Conservation (phyloP, 2,113 vertebrate genomes). For the Trinectes maculatus region DNA sequence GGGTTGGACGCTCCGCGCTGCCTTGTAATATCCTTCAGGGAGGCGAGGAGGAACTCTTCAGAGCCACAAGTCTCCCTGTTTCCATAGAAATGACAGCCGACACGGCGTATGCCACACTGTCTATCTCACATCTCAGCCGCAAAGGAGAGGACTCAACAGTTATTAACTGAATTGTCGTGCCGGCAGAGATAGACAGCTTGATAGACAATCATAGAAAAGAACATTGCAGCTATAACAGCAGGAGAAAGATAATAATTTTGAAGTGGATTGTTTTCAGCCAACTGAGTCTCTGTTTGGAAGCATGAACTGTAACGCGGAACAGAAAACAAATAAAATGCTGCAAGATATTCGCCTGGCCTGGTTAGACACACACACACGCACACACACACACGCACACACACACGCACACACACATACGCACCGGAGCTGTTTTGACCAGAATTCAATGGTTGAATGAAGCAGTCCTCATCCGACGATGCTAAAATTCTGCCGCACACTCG, state of each 20-base stretch:
- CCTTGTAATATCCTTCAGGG: constrained; percentile 58
- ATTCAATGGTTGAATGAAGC: constrained; percentile 57
- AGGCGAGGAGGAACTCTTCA: constrained; percentile 47
- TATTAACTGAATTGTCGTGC: constrained; percentile 68
- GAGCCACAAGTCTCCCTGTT: constrained; percentile 53
- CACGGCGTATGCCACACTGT: constrained; percentile 55
- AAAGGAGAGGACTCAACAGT: constrained; percentile 59
- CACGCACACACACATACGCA: background rate
- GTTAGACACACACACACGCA: constrained; percentile 32
- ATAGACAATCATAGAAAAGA: constrained; percentile 70
- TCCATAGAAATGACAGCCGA: constrained; percentile 70
- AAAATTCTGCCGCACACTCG: constrained; percentile 41
- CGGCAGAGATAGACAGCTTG: constrained; percentile 65
- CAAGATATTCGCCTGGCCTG: constrained; percentile 47
- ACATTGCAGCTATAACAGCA: constrained; percentile 69
- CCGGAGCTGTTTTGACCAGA: constrained; percentile 35
- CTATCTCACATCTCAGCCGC: constrained; percentile 55
- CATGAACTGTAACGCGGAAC: constrained; percentile 50
- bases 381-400: background rate
- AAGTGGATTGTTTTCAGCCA: constrained; percentile 72
- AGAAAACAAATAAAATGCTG: constrained; percentile 54
- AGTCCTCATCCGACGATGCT: constrained; percentile 47
- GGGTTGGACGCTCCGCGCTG: constrained; percentile 47
- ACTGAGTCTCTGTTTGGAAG: constrained; percentile 56
- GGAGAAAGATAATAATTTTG: constrained; percentile 73